Percentiles rank a stretch among this genome's conserved stretches.
Evolutionary conservation across 2,888 invertebrate species (phyloP).

Genomic region (Perizoma flavofasciatum): DNA sequence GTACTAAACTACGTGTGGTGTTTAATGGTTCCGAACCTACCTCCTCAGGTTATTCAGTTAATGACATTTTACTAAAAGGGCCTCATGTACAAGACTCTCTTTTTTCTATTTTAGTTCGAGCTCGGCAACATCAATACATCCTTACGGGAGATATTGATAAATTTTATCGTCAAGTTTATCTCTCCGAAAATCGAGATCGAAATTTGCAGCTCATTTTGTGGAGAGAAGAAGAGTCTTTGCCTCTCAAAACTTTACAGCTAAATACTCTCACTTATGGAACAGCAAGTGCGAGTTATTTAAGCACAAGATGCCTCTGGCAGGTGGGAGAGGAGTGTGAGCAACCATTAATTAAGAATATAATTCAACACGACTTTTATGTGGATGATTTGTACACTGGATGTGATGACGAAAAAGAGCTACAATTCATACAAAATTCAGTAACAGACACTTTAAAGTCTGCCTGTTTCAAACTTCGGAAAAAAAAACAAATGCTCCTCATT

Average conservation of each 20-base stretch:
- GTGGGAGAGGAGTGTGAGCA: background rate
- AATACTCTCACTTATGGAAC: conserved; percentile 17
- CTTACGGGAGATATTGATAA: conserved; percentile 17
- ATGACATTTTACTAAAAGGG: no score
- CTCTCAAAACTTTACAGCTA: conserved; percentile 6
- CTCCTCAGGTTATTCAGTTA: conserved; percentile 25
- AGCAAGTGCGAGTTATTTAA: background rate
- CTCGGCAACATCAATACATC: conserved; percentile 12
- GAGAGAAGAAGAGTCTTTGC: conserved; percentile 14
- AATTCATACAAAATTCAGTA: background rate
- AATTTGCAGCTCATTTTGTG: conserved; percentile 21
- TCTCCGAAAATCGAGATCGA: conserved; percentile 2
- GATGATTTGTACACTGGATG: conserved; percentile 1
- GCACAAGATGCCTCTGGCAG: background rate
- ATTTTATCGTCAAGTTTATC: conserved; percentile 12
- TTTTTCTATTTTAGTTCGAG: conserved; percentile 5
- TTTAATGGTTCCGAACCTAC: conserved; percentile 37
- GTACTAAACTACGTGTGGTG: conserved; percentile 40
- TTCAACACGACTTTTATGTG: background rate
- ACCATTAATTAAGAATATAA: background rate
- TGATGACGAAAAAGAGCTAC: background rate
- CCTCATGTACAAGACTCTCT: background rate
- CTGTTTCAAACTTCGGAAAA: background rate
- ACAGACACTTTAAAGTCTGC: background rate
- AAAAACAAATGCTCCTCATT: background rate